Evolutionary conservation across 2,113 vertebrate species (phyloP).

Genomic region (Poicephalus meyeri): DNA sequence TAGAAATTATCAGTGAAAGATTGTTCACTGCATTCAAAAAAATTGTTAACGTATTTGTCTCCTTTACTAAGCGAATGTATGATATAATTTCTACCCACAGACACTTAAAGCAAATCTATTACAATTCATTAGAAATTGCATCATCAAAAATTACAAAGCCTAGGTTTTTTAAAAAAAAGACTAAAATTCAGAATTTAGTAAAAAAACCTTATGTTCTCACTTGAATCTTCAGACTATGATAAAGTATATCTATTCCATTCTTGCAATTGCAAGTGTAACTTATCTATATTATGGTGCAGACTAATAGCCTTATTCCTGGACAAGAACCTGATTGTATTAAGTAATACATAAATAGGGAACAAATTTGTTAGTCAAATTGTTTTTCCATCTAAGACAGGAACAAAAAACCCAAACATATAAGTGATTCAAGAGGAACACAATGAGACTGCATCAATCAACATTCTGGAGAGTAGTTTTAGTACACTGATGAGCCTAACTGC

Average conservation of each 20-base stretch:
- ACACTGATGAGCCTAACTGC: background rate
- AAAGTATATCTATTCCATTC: background rate
- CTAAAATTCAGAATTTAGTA: background rate
- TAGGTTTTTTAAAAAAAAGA: background rate
- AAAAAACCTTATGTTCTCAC: background rate
- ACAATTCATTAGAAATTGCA: background rate
- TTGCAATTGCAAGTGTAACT: background rate
- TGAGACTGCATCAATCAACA: background rate
- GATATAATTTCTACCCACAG: accelerated
- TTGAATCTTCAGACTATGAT: background rate
- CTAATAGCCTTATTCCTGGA: background rate
- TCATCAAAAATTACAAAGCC: background rate
- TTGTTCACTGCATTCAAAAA: background rate
- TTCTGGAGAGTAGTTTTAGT: background rate
- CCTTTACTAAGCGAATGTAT: background rate
- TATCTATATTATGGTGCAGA: background rate
- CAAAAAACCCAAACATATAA: background rate
- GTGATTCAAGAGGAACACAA: background rate
- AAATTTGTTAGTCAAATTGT: background rate
- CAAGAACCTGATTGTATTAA: background rate
- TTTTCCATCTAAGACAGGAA: background rate
- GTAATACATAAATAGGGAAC: background rate
- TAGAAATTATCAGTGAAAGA: background rate
- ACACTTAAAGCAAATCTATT: background rate
- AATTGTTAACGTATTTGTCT: background rate